phyloP scores from a whole-genome alignment of 2,797 vertebrate species.

The Typhlichthys eigenmanni region DNA sequence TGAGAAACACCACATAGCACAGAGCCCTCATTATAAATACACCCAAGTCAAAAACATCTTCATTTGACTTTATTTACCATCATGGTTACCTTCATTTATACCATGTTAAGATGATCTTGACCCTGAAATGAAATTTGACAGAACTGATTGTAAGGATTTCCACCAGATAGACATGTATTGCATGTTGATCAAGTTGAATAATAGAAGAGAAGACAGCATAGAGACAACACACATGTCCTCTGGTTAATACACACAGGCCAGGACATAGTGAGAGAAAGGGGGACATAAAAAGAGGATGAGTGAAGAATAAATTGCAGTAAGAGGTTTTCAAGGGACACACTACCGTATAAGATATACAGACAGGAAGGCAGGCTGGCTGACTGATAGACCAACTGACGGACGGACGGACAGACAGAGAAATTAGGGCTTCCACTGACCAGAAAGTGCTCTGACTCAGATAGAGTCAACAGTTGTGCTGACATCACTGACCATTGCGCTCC shows the following conservation, averaged over 20 bases:
- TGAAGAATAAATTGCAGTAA: too few species aligned
- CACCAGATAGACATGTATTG: too few species aligned
- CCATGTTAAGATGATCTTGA: slow-evolving; percentile 1
- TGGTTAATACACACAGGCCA: too few species aligned
- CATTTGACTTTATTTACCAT: slow-evolving; percentile 56
- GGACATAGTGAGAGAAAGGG: too few species aligned
- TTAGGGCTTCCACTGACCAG: slow-evolving; percentile 74
- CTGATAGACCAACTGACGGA: background rate
- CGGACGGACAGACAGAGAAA: slow-evolving; percentile 51
- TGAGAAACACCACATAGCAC: background rate
- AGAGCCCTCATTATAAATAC: slow-evolving; percentile 54
- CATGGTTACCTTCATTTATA: slow-evolving; percentile 53
- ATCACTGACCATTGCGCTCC: slow-evolving; percentile 76
- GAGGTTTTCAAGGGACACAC: background rate
- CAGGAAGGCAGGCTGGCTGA: background rate
- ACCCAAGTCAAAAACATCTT: slow-evolving; percentile 53
- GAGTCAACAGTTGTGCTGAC: slow-evolving; percentile 76
- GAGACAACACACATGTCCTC: too few species aligned
- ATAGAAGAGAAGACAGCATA: too few species aligned
- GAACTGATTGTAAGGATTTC: too few species aligned
- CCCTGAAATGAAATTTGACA: background rate
- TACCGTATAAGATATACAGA: background rate
- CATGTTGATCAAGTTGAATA: too few species aligned
- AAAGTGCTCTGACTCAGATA: slow-evolving; percentile 75
- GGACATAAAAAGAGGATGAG: background rate